Percentiles rank a stretch among this genome's conserved stretches.
phyloP scores from a whole-genome alignment of 37 sponge, comb jelly and placozoan species.

The Hormiphora californensis region DNA sequence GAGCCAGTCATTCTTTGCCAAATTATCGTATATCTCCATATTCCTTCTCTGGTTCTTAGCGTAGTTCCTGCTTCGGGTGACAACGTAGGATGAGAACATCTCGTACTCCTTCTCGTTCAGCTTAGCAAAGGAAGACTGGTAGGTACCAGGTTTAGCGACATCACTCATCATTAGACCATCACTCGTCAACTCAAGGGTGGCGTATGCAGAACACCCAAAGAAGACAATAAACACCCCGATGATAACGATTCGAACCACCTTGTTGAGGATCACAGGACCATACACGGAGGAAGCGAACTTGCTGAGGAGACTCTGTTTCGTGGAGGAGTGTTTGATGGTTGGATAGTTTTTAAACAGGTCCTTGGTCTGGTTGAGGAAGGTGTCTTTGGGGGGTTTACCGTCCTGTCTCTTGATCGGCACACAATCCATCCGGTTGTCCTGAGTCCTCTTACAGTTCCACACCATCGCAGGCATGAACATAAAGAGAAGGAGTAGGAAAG shows the following conservation, averaged over 20 bases:
- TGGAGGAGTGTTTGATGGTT: constrained; percentile 25
- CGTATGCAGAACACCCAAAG: background rate
- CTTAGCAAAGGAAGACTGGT: constrained; percentile 47
- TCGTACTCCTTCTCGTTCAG: constrained; percentile 41
- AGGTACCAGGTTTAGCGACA: constrained; percentile 50
- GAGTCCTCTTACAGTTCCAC: constrained; percentile 51
- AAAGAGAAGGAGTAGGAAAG: no score
- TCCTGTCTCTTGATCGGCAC: constrained; percentile 23
- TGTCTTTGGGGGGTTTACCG: constrained; percentile 35
- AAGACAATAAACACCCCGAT: background rate
- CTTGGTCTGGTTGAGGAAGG: constrained; percentile 42
- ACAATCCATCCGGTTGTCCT: constrained; percentile 43
- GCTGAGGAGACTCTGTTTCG: constrained; percentile 29
- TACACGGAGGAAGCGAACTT: constrained; percentile 25
- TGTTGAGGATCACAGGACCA: constrained; percentile 42
- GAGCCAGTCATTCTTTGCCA: constrained; percentile 32
- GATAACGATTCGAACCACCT: background rate
- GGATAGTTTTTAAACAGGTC: constrained; percentile 39
- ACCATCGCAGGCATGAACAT: constrained; percentile 22
- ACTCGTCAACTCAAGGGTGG: background rate
- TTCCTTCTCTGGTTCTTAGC: constrained; percentile 9
- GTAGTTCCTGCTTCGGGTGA: constrained; percentile 24
- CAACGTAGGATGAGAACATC: constrained; percentile 41
- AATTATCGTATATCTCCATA: background rate
- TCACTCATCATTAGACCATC: constrained; percentile 54